Evolutionary conservation across 2,888 invertebrate species (phyloP), one percentile per base, ranked within the genome.

Genomic region (Itoplectis maculator): DNA sequence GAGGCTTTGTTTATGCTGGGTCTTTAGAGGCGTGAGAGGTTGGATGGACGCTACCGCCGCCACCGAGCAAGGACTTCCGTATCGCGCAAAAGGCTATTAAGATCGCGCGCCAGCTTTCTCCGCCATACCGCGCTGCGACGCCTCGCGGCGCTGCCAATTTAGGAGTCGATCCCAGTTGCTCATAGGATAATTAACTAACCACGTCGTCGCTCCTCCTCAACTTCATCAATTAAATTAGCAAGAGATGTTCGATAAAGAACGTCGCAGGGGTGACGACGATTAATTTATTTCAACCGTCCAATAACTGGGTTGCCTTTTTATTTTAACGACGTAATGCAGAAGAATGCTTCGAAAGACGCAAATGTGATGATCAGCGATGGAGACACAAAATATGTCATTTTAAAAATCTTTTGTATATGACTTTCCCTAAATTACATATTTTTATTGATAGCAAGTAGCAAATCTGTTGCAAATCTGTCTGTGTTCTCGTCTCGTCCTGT

Each of bases 111-210:
- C 23, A 80, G 70, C 47, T 74, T 77, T 63, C 18, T n/a, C 20
- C 18, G 51, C 70, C 68, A 35, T 66, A 72, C 29, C 40, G 15
- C 8, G 18, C 11, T 61, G 11, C 37, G 5, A 23, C 23, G 7
- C 42, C 61, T 35, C 54, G 42, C 18, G 69, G 68, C 61, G 37
- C 61, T 56, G 40, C 47, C 56, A 82, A 82, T 69, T 78, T 70
- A 63, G 56, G 49, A 65, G 63, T 40, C 74, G 74, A 78, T 78
- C 63, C 69, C 61, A 42, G 9, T 73, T 68, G 13, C 61, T 73
- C 78, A 51, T 63, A 78, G 69, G 49, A 82, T 74, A 78, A 82
- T 82, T 78, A 82, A 70, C 74, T 49, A 63, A 70, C 73, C 47
- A 74, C 68, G 29, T 54, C 29, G 63, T 74, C 66, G 61, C 59